phyloP scores from a whole-genome alignment of 2,888 invertebrate species.

The Mesochorus sp. region DNA sequence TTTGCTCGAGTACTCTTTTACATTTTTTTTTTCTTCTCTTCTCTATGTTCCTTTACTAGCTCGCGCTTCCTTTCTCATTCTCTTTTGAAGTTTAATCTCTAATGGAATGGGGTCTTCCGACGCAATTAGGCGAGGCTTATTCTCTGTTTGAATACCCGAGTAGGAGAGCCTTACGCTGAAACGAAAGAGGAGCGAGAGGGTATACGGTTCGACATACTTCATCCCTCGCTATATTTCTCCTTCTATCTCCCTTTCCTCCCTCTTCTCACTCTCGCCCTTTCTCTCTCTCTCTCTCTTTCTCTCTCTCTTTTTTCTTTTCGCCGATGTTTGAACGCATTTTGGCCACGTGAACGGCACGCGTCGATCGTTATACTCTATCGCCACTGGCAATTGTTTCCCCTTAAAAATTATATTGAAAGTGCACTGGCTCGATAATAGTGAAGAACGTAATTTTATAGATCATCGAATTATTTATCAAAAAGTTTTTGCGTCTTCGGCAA shows the following conservation, averaged over 20 bases:
- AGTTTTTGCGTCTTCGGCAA: too few species aligned
- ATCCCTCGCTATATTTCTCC: neutral
- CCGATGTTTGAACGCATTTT: constrained; percentile 73
- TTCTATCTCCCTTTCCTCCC: too few species aligned
- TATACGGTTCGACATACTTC: constrained; percentile 52
- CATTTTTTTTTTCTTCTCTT: neutral
- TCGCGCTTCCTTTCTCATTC: constrained; percentile 34
- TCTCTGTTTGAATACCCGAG: constrained; percentile 66
- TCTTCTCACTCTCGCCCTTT: neutral
- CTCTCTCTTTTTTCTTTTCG: neutral
- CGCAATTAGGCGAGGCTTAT: constrained; percentile 77
- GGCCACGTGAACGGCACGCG: constrained; percentile 78
- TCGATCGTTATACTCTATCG: constrained; percentile 76
- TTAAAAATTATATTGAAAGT: constrained; percentile 69
- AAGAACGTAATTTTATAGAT: constrained; percentile 6
- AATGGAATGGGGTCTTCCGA: constrained; percentile 72
- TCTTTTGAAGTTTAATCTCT: constrained; percentile 79
- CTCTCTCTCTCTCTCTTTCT: constrained; percentile 11
- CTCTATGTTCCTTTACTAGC: neutral
- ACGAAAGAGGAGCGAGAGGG: constrained; percentile 31
- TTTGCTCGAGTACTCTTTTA: constrained; percentile 22
- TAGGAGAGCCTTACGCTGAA: constrained; percentile 14
- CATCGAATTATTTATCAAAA: too few species aligned
- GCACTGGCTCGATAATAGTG: constrained; percentile 35
- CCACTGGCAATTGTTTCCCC: constrained; percentile 75